Evolutionary conservation across 2,888 invertebrate genomes (phyloP).

Genomic region (Frankliniella intonsa): DNA sequence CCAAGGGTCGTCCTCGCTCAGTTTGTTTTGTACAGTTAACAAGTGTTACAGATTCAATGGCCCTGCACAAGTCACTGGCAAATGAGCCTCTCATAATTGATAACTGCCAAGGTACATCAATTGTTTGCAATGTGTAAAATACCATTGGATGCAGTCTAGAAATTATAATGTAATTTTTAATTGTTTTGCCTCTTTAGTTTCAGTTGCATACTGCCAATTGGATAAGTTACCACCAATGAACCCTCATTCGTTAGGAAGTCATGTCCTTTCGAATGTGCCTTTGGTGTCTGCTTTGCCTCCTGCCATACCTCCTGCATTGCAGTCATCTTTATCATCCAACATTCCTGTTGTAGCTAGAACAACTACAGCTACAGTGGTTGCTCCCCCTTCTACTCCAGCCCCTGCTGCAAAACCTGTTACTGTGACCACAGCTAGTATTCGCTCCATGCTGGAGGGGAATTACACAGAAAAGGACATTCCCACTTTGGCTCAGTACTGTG

Average conservation of each 20-base stretch:
- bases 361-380: not conserved
- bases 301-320: not conserved
- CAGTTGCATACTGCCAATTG: not conserved
- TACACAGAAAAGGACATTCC: constrained; percentile 10
- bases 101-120: not conserved
- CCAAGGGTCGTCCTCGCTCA: not conserved
- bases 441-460: not conserved
- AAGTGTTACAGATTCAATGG: not conserved
- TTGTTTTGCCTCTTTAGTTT: not conserved
- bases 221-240: not conserved
- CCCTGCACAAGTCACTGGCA: not conserved
- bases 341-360: not conserved
- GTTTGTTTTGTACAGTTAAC: constrained; percentile 1
- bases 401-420: not conserved
- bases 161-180: not conserved
- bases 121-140: not conserved
- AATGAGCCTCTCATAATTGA: constrained; percentile 3
- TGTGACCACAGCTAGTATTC: not conserved
- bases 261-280: too few species aligned
- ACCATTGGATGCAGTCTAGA: not conserved
- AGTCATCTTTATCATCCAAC: not conserved
- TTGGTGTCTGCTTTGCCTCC: not conserved
- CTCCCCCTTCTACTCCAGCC: not conserved
- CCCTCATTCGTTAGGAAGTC: not conserved
- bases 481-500: not conserved